Evolutionary conservation across 2,888 invertebrate species (phyloP).

Genomic region (Strigamia transsilvanica): DNA sequence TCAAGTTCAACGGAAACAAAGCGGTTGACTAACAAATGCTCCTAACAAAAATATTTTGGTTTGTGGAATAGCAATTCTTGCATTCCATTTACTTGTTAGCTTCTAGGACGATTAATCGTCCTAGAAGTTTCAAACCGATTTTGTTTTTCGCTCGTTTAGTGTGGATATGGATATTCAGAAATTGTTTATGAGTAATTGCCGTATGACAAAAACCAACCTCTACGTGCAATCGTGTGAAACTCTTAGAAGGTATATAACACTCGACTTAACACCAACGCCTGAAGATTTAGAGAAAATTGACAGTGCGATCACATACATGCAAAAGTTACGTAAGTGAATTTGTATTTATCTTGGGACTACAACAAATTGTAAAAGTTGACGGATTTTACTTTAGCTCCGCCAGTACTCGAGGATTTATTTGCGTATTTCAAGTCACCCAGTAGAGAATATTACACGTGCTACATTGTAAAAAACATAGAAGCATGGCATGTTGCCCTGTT

Average conservation of each 20-base stretch:
- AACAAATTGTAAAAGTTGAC: too few species aligned
- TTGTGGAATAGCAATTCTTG: too few species aligned
- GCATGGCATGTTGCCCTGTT: constrained; percentile 14
- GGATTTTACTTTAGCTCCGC: too few species aligned
- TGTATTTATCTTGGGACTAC: not conserved
- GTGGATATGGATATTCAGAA: not conserved
- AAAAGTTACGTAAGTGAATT: constrained; percentile 17
- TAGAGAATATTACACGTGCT: not conserved
- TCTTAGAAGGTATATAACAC: not conserved
- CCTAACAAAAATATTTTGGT: too few species aligned
- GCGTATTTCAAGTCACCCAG: too few species aligned
- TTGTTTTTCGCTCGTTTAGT: not conserved
- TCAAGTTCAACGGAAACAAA: too few species aligned
- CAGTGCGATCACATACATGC: too few species aligned
- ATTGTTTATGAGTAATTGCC: not conserved
- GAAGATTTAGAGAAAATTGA: not conserved
- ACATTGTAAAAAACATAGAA: not conserved
- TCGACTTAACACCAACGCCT: not conserved
- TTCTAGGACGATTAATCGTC: too few species aligned
- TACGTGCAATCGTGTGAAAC: not conserved
- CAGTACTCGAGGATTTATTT: too few species aligned
- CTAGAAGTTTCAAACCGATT: too few species aligned
- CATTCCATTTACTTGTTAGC: too few species aligned
- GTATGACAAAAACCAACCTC: not conserved
- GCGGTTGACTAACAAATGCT: too few species aligned